Evolutionary conservation across 2,113 vertebrate species (phyloP), one percentile per base, ranked within the genome.

Genomic region (Entosphenus tridentatus): DNA sequence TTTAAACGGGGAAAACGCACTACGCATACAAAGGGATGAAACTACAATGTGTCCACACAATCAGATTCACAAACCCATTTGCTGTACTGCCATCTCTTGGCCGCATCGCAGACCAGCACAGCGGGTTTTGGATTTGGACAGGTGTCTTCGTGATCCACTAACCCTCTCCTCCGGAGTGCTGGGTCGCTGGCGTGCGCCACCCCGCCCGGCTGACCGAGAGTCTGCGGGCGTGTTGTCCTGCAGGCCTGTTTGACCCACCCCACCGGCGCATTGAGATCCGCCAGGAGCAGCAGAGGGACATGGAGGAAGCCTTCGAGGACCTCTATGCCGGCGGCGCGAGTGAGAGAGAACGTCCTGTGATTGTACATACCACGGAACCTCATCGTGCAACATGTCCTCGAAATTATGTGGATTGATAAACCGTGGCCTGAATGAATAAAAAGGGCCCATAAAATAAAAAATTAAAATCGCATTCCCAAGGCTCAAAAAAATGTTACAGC

Each of bases 281-380:
- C 68, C 85, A 86, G 12, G 87, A 92, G 57, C 76, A 84, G 77
- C 93, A 98, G 79, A 83, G 82, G 70, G 86, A 90, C 5, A 58
- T 98, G 73, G 91, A 98, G 76, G 81, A 82, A 17, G 87, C 87
- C 9, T 96, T 96, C 74, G 88, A 96, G 76, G 87, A 96, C 74
- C 81, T 95, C 83, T 92, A 81, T 68, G 82, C 76, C 2, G 81
- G 80, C 74, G 83, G 84, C 70, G 82, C 75, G 73, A 82, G 93
- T 95, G 82, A 80, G 85, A 70, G 17, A 39, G 14, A 55, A 70
- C 55, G 57, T 10, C 10, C 55, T 16, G 8, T 56, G 3, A 9
- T n/a, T n/a, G 11, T 12, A 3, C 57, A 69, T 57, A n/a, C 5
- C 14, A 69, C 56, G 57, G 57, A 57, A 67, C 2, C 17, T 13